phyloP scores from a whole-genome alignment of 2,113 vertebrate genomes.

The Dromiciops gliroides region DNA sequence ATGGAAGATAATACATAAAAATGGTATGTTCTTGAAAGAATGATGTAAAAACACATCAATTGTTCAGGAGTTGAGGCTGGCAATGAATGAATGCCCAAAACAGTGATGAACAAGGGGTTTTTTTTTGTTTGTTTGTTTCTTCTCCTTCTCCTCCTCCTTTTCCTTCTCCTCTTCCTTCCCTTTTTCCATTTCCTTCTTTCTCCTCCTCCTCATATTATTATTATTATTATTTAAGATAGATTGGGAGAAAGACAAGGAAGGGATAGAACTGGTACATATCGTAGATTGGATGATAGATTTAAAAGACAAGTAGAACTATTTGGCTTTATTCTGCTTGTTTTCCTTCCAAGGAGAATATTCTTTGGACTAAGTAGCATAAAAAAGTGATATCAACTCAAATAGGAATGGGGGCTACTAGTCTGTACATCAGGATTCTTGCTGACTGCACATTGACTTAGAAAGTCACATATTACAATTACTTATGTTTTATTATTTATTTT shows the following conservation, averaged over 20 bases:
- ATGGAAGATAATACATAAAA: neutral
- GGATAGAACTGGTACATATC: neutral
- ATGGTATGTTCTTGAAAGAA: neutral
- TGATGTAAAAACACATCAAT: neutral
- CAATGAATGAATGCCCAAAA: neutral
- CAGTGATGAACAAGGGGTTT: neutral
- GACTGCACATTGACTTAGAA: neutral
- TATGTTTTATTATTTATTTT: neutral
- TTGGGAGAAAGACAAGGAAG: neutral
- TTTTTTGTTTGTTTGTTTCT: neutral
- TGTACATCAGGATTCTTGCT: neutral
- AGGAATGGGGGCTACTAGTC: neutral
- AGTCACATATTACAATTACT: neutral
- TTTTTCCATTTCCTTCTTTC: no score
- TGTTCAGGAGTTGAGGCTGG: neutral
- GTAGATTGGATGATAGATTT: neutral
- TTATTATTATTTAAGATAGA: neutral
- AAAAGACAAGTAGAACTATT: neutral
- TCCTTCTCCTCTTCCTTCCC: no score
- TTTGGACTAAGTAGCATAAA: neutral
- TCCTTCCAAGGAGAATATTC: neutral
- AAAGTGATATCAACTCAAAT: neutral
- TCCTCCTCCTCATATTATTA: neutral
- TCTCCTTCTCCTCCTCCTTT: neutral
- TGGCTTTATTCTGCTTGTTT: neutral